Percentiles rank a stretch among this genome's conserved stretches.
Evolutionary conservation across 2,888 invertebrate genomes (phyloP).

Genomic region (Tipula vernalis): DNA sequence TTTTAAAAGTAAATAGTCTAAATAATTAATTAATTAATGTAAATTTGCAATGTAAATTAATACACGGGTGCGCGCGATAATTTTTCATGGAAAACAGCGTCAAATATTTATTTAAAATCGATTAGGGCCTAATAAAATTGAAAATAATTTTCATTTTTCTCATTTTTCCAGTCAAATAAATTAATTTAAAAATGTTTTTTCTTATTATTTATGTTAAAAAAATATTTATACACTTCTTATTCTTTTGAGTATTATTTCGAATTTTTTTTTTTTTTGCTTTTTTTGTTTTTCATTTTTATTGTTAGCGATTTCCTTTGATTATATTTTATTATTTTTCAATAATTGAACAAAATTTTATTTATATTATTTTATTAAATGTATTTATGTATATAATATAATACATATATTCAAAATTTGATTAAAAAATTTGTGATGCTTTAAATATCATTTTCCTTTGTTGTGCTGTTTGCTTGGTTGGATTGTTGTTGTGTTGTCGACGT

Average conservation of each 20-base stretch:
- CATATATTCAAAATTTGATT: background rate
- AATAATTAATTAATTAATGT: background rate
- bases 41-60: background rate
- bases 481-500: background rate
- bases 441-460: background rate
- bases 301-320: background rate
- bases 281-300: background rate
- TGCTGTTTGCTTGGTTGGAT: background rate
- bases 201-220: background rate
- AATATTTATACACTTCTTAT: background rate
- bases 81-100: background rate
- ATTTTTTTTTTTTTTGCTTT: background rate
- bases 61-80: background rate
- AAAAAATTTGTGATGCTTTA: background rate
- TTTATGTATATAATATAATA: background rate
- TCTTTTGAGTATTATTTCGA: background rate
- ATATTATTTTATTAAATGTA: background rate
- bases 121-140: background rate
- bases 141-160: background rate
- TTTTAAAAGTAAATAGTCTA: background rate
- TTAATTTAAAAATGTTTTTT: background rate
- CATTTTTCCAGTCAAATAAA: background rate
- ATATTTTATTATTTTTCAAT: background rate
- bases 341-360: background rate
- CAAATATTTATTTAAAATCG: background rate